Conservation (phyloP, 2,888 invertebrate species). For the Slavum lentiscoides region DNA sequence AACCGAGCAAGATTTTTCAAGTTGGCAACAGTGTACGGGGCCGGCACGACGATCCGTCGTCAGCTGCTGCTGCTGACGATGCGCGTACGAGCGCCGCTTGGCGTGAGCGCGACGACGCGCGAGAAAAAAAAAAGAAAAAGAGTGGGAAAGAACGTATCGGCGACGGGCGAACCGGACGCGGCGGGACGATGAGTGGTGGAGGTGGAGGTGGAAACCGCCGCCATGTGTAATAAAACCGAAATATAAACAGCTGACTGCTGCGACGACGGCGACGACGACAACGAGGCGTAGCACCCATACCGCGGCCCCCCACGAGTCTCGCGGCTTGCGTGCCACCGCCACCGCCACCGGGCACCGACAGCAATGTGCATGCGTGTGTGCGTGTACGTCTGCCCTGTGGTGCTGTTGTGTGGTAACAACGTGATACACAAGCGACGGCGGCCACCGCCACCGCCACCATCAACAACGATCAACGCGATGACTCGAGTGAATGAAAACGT, state of each 20-base stretch:
- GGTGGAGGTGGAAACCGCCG: no score
- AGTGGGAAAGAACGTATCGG: conserved; percentile 3
- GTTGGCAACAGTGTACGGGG: conserved; percentile 28
- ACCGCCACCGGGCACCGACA: background rate
- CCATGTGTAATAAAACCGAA: conserved; percentile 1
- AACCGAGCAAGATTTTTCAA: background rate
- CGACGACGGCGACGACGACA: background rate
- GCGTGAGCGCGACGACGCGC: background rate
- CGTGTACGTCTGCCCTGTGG: background rate
- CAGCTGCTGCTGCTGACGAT: background rate
- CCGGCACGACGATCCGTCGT: conserved; percentile 3
- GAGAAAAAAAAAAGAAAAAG: background rate
- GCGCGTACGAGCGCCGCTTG: background rate
- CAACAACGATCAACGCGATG: background rate
- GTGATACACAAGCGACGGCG: background rate
- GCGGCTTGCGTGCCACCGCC: background rate
- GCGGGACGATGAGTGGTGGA: no score
- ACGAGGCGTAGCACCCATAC: conserved; percentile 34
- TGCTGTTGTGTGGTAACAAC: background rate
- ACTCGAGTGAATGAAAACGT: conserved; percentile 27
- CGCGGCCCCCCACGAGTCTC: conserved; percentile 39
- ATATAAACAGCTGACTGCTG: conserved; percentile 31
- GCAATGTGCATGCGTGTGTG: background rate
- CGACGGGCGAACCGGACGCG: background rate
- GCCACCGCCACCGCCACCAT: background rate